Evolutionary conservation across 1,140 invertebrate species (phyloP).

Genomic region (Drosophila sp.): DNA sequence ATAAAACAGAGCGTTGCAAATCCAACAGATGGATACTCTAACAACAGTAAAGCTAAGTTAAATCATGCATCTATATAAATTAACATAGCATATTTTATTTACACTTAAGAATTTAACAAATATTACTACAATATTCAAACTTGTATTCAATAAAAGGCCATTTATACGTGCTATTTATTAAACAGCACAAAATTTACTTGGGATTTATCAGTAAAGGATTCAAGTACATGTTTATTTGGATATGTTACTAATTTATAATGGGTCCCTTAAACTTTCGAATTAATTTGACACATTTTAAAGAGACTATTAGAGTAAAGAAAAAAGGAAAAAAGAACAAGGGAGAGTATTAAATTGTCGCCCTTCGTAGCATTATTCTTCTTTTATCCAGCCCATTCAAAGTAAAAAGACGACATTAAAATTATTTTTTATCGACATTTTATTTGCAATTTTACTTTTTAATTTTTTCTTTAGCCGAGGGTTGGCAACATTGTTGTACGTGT

Average conservation of each 20-base stretch:
- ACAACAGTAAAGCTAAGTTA: too few relatives aligned
- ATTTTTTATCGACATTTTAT: conserved; percentile 76
- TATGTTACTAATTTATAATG: too few relatives aligned
- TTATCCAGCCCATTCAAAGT: conserved; percentile 41
- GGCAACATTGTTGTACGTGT: conserved; percentile 26
- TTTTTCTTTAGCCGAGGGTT: conserved; percentile 25
- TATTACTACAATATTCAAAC: too few relatives aligned
- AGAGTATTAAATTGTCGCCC: conserved; percentile 23
- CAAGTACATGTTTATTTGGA: too few relatives aligned
- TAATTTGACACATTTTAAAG: neutral
- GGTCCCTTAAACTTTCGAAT: neutral
- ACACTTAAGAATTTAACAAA: neutral
- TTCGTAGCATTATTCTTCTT: neutral
- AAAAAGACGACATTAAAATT: conserved; percentile 72
- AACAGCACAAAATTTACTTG: too few relatives aligned
- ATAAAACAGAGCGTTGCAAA: conserved; percentile 23
- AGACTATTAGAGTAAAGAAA: too few relatives aligned
- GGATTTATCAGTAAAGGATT: too few relatives aligned
- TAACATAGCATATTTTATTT: neutral
- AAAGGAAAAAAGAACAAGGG: neutral
- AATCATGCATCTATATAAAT: too few relatives aligned
- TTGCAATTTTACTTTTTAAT: conserved; percentile 60
- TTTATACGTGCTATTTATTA: too few relatives aligned
- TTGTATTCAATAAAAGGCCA: too few relatives aligned
- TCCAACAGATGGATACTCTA: conserved; percentile 22